phyloP scores from a whole-genome alignment of 2,888 invertebrate genomes.

The Elmis aenea region DNA sequence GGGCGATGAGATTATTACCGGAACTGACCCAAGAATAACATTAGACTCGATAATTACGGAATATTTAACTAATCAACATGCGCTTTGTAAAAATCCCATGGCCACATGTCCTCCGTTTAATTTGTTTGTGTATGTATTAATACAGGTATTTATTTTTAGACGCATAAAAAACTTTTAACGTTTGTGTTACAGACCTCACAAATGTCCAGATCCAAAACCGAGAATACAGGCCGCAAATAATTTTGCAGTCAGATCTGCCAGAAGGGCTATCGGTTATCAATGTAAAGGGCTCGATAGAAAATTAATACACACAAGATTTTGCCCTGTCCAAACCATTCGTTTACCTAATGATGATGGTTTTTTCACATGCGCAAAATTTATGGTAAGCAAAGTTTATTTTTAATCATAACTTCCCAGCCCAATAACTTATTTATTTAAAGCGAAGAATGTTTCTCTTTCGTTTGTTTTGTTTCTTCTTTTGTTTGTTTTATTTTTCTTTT shows the following conservation, averaged over 20 bases:
- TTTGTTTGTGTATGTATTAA: conserved; percentile 79
- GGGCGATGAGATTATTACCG: conserved; percentile 25
- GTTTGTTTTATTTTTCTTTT: no score
- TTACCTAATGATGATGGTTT: conserved; percentile 66
- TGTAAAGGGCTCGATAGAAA: conserved; percentile 68
- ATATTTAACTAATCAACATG: conserved; percentile 95
- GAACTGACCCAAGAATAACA: conserved; percentile 53
- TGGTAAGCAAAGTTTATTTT: conserved; percentile 31
- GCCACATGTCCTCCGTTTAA: conserved; percentile 96
- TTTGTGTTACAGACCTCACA: conserved; percentile 59
- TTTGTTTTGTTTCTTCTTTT: no score
- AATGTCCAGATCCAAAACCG: conserved; percentile 85
- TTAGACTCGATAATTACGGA: conserved; percentile 93
- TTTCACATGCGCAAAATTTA: conserved; percentile 59
- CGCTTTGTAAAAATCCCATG: conserved; percentile 96
- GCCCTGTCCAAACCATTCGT: conserved; percentile 68
- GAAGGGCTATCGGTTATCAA: conserved; percentile 53
- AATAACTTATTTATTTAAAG: no score
- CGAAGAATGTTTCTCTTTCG: no score
- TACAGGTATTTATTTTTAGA: conserved; percentile 38
- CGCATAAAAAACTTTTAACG: conserved; percentile 1
- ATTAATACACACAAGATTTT: conserved; percentile 78
- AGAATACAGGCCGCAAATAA: conserved; percentile 64
- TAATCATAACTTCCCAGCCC: no score
- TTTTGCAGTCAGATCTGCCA: conserved; percentile 60